These are phyloP conservation scores for Phaenicophaeus curvirostris DNA, from an alignment of 2,797 vertebrate species.

Conservation along the genomic window DNA sequence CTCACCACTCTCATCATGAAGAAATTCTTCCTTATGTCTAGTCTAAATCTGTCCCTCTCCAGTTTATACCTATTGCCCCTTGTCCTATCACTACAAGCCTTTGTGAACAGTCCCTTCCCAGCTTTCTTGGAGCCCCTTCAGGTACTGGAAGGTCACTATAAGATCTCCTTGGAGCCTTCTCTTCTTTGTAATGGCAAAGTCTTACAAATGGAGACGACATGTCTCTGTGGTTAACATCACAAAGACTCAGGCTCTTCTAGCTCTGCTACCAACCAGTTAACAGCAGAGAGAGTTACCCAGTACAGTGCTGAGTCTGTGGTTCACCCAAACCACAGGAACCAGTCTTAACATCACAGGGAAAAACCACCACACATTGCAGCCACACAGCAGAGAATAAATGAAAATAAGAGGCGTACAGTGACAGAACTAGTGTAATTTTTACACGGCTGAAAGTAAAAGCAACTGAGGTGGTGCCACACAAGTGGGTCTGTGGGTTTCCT, in stretches of 20 bases:
- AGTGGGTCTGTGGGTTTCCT: neutral
- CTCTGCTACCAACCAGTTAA: neutral
- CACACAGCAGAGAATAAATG: neutral
- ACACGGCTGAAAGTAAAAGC: neutral
- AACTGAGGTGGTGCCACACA: neutral
- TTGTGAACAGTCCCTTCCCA: too few species aligned
- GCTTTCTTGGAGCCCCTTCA: too few species aligned
- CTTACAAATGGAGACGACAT: neutral
- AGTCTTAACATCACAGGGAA: neutral
- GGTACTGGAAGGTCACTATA: too few species aligned
- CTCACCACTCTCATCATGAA: too few species aligned
- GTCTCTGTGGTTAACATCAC: neutral
- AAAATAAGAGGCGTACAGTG: neutral
- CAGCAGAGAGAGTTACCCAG: neutral
- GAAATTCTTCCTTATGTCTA: too few species aligned
- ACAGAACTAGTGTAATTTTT: neutral
- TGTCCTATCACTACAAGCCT: too few species aligned
- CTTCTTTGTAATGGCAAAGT: neutral
- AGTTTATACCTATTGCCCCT: too few species aligned
- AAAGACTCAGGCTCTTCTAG: neutral
- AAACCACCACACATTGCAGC: neutral
- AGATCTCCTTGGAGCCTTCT: too few species aligned
- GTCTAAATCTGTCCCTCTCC: too few species aligned
- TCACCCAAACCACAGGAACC: neutral
- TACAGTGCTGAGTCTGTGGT: accelerated